Base-by-base conservation (phyloP, 2,888 invertebrate genomes). In the Furcula furcula region DNA sequence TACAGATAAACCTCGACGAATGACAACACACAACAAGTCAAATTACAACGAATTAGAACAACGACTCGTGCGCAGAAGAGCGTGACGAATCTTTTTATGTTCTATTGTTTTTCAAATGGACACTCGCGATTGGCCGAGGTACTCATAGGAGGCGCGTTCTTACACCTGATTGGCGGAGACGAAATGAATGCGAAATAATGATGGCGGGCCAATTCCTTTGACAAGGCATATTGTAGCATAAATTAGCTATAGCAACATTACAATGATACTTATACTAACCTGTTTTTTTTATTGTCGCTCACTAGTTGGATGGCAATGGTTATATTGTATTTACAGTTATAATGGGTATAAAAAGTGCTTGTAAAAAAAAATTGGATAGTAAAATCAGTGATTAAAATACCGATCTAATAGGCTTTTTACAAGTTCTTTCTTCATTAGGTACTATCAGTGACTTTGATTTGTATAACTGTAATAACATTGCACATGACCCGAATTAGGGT, bases 71-170 rank as follows among this genome's bases (percentile, higher is more conserved):
- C 78, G 82, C 80, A 72, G 62, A 68, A 65, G 54, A 56, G 75
- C 80, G 79, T 86, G 81, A 87, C 85, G 82, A 49, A 58, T 71
- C 75, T 86, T 87, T 88, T 87, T 80, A 87, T 75, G 73, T 67
- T 82, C 88, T 87, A 88, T 88, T 88, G 88, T 88, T 86, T 87
- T 87, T 87, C 85, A 86, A 88, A 86, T 71, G 58, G 43, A 46
- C 52, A 36, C 12, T 31, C 46, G 48, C 56, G 56, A 87, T 86
- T 87, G 87, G 87, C 33, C 40, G 45, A 65, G 60, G 55, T 49
- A 51, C 52, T 37, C 55, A 67, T 75, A 65, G 85, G 79, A 78
- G 85, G 83, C 64, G 68, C 70, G 69, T 59, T 63, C 68, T 46
- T 31, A 31, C 34, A 34, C 43, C 49, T 63, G 38, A 86, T 87